These are phyloP conservation scores for Oedothorax gibbosus DNA, from an alignment of 1,140 invertebrate species.

Conservation along the genomic window DNA sequence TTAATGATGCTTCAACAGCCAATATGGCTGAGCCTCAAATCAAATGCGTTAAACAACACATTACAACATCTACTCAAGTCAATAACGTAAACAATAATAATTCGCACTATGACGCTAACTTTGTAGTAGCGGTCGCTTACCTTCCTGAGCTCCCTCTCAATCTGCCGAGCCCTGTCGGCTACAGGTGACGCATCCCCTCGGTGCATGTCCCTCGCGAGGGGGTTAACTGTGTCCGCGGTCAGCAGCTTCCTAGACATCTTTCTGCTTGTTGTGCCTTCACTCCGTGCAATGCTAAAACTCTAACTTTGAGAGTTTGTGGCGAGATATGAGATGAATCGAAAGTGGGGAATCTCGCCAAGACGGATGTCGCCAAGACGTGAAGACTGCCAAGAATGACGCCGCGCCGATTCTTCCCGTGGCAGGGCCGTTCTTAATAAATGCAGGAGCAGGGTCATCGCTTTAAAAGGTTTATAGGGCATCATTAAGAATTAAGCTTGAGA, in stretches of 20 bases:
- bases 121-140: constrained; percentile 64
- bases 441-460: too few species aligned
- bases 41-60: too few species aligned
- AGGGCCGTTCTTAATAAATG: too few species aligned
- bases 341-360: not conserved
- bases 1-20: too few species aligned
- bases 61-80: too few species aligned
- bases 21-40: too few species aligned
- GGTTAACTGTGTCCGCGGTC: constrained; percentile 88
- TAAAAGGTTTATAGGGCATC: too few species aligned
- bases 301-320: not conserved
- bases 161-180: constrained; percentile 78
- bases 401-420: too few species aligned
- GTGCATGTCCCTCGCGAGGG: constrained; percentile 91
- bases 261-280: not conserved
- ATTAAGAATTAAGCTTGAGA: too few species aligned
- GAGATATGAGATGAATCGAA: not conserved
- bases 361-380: constrained; percentile 9
- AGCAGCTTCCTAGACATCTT: constrained; percentile 13
- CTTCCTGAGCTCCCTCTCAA: constrained; percentile 73
- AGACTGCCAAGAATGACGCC: too few species aligned
- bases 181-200: constrained; percentile 94
- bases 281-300: not conserved
- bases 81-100: too few species aligned
- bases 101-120: too few species aligned